These are phyloP conservation scores for Apaloderma vittatum DNA, from an alignment of 2,113 vertebrate genomes.

Conservation along the genomic window DNA sequence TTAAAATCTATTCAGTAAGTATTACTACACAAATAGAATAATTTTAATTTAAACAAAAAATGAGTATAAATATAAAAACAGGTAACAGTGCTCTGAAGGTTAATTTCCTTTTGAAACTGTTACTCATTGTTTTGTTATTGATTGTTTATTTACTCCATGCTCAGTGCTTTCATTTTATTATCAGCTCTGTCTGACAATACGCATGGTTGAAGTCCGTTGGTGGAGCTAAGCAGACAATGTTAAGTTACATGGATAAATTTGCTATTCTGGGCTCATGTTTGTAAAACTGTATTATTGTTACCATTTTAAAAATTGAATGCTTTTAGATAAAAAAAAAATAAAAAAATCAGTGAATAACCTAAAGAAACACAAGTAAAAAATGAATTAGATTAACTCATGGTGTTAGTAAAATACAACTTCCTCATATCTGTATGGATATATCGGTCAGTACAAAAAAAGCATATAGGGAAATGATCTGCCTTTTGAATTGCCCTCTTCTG, in stretches of 20 bases:
- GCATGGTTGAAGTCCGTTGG: background rate
- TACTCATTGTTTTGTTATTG: background rate
- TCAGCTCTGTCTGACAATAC: background rate
- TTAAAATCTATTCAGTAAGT: background rate
- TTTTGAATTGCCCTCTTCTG: background rate
- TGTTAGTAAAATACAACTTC: background rate
- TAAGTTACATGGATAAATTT: background rate
- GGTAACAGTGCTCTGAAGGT: background rate
- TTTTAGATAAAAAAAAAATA: background rate
- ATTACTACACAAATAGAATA: background rate
- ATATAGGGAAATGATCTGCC: rapidly evolving
- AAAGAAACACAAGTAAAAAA: background rate
- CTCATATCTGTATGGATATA: rapidly evolving
- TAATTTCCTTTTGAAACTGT: background rate
- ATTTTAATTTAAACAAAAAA: background rate
- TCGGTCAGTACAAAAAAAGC: background rate
- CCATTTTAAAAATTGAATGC: background rate
- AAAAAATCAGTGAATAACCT: background rate
- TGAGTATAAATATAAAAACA: background rate
- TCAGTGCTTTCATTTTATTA: background rate
- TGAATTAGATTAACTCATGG: rapidly evolving
- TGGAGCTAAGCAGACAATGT: background rate
- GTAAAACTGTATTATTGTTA: background rate
- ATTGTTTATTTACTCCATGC: background rate
- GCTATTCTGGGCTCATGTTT: background rate